Percentiles rank a stretch among this genome's conserved stretches.
Evolutionary conservation across 2,797 vertebrate genomes (phyloP).

Genomic region (Sebastes oblongus): DNA sequence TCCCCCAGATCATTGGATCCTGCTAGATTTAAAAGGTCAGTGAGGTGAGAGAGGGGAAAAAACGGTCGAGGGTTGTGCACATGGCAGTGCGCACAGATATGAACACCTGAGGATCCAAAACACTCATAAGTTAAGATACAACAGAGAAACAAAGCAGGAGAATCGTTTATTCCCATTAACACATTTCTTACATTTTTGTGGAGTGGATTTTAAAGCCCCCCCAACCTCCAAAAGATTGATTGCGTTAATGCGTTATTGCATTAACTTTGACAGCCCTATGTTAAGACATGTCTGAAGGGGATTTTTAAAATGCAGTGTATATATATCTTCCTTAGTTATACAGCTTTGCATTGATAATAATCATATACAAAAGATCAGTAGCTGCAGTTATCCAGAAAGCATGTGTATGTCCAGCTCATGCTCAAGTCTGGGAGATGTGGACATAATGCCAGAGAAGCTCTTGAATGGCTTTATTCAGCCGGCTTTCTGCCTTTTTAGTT

Average conservation of each 20-base stretch:
- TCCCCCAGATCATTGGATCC: constrained; percentile 28
- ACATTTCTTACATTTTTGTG: neutral
- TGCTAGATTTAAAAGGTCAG: constrained; percentile 46
- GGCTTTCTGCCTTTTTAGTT: constrained; percentile 14
- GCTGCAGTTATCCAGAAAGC: neutral
- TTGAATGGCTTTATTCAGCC: constrained; percentile 43
- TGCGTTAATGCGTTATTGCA: too few relatives aligned
- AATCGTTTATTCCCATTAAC: too few relatives aligned
- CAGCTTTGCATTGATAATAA: neutral
- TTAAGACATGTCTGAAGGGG: too few relatives aligned
- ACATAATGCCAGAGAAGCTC: neutral
- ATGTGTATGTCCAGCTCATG: neutral
- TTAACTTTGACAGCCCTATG: too few relatives aligned
- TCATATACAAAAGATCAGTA: too few relatives aligned
- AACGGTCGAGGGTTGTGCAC: neutral
- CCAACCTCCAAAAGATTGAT: too few relatives aligned
- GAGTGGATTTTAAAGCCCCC: neutral
- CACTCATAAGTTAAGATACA: neutral
- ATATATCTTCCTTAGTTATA: too few relatives aligned
- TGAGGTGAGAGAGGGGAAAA: constrained; percentile 1
- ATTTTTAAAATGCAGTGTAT: too few relatives aligned
- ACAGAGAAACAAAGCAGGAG: too few relatives aligned
- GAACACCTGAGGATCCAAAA: constrained; percentile 15
- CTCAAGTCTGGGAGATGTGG: neutral
- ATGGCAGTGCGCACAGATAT: neutral